Percentiles rank a stretch among this genome's conserved stretches.
These are phyloP conservation scores for Nineta flava DNA, from an alignment of 2,888 invertebrate species.

Conservation along the genomic window DNA sequence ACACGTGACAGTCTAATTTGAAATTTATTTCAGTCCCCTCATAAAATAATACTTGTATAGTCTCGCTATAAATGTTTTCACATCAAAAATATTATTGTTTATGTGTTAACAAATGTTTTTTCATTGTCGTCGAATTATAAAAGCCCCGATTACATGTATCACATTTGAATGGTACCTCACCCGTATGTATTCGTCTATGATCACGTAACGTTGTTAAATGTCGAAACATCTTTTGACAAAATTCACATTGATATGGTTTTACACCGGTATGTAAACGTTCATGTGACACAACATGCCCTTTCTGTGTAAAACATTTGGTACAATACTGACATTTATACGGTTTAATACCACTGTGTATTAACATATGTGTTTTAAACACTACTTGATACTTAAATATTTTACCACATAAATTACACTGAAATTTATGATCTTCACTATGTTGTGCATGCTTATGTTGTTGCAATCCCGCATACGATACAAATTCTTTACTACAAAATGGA, in stretches of 20 bases:
- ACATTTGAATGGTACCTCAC: neutral
- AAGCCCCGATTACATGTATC: neutral
- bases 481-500: neutral
- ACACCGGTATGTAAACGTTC: slow-evolving; percentile 1
- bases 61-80: too few species aligned
- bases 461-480: neutral
- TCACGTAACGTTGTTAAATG: slow-evolving; percentile 2
- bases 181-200: slow-evolving; percentile 1
- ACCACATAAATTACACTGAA: slow-evolving; percentile 9
- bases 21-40: too few species aligned
- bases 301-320: neutral
- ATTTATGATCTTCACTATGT: neutral
- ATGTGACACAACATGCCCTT: slow-evolving; percentile 1
- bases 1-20: too few species aligned
- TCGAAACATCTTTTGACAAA: neutral
- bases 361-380: neutral
- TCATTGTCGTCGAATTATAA: neutral
- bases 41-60: too few species aligned
- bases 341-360: neutral
- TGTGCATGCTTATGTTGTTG: neutral
- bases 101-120: neutral
- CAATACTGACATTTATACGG: slow-evolving; percentile 1
- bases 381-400: neutral
- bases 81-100: neutral
- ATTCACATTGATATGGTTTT: slow-evolving; percentile 2